Evolutionary conservation across 2,113 vertebrate species (phyloP), one percentile per base, ranked within the genome.

Genomic region (Centropristis striata): DNA sequence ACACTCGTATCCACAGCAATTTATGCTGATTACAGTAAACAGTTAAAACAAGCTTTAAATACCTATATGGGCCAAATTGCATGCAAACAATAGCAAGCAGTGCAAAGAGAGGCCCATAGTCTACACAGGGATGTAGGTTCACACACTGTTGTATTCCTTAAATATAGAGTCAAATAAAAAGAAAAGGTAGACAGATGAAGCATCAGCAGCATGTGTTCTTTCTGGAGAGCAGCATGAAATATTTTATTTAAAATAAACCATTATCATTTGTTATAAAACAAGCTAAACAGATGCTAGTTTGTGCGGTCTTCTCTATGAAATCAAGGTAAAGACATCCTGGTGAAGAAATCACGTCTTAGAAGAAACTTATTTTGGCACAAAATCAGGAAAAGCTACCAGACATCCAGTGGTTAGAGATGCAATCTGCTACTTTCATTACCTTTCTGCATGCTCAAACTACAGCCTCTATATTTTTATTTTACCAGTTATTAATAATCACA

Each of bases 11-110:
- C 47, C 50, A 68, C 25, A 21, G 75, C 15, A 28, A 77, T 81
- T 88, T 76, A 71, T 8, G 8, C 61, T 66, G 73, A 88, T 90
- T 89, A 92, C 77, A 85, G 86, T 90, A 79, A 90, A 90, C 89
- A 85, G 32, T 68, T 70, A 64, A 81, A 64, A 87, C 72, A 78
- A 81, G 76, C 60, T 83, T 58, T 82, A 83, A 86, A 76, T 67
- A 81, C 68, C 60, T 59, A 58, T 66, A 63, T 39, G 32, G 15
- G 1, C 53, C 23, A 86, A 84, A 83, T 11, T 39, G 66, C 65
- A 60, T 50, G 67, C 64, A 69, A 65, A 84, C 73, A 76, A 76
- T 73, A 36, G 60, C 8, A 27, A 46, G 60, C 28, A 46, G 39
- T 20, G 44, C 27, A 49, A 18, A 28, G 21, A 1, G 16, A 60